A percentile compares a stretch with the other conserved stretches of the same genome.
Conservation (phyloP, 2,888 invertebrate genomes). For the Therioaphis trifolii region DNA sequence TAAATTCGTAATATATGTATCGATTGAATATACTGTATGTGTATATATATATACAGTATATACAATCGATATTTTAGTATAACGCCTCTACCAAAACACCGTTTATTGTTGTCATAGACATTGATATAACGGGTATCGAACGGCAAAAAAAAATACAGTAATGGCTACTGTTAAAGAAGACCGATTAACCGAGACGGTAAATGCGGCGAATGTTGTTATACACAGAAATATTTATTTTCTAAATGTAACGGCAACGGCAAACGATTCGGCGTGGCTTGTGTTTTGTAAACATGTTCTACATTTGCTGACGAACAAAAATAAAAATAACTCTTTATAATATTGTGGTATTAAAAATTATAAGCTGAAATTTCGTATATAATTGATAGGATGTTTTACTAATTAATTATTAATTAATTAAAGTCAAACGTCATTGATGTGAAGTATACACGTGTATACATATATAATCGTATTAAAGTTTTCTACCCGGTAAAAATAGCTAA, state of each 20-base stretch:
- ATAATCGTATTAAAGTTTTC: conserved; percentile 19
- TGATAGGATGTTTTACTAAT: neutral
- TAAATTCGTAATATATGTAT: conserved; percentile 6
- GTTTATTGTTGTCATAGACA: conserved; percentile 47
- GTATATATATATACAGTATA: neutral
- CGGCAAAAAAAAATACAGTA: conserved; percentile 20
- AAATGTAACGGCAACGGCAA: conserved; percentile 47
- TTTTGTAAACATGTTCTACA: conserved; percentile 3
- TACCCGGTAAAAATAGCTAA: conserved; percentile 21
- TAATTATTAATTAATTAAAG: conserved; percentile 9
- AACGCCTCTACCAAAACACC: conserved; percentile 34
- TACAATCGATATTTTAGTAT: conserved; percentile 34
- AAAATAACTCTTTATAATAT: neutral
- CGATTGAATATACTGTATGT: neutral
- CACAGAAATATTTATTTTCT: conserved; percentile 37
- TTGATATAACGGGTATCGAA: conserved; percentile 54
- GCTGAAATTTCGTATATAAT: neutral
- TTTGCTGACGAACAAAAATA: neutral
- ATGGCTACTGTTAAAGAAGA: conserved; percentile 47
- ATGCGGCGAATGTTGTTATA: conserved; percentile 2
- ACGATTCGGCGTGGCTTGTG: neutral
- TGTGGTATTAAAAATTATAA: neutral
- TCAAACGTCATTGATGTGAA: neutral
- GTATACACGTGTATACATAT: neutral
- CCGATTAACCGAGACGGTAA: conserved; percentile 55